These are phyloP conservation scores for Eciton burchellii DNA, from an alignment of 1,140 invertebrate species.

Conservation along the genomic window DNA sequence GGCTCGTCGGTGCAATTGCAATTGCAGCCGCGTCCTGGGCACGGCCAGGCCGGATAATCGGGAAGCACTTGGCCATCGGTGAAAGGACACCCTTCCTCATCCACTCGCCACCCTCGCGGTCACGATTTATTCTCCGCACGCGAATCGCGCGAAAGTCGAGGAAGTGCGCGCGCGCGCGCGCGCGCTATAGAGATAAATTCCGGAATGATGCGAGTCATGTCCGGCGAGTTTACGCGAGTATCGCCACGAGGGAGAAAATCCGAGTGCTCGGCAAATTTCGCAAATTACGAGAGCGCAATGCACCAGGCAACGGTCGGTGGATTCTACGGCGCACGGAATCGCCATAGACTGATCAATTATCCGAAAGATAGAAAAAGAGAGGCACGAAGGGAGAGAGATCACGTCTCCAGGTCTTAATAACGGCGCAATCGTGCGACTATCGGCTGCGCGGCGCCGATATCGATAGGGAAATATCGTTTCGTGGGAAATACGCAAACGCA, in stretches of 20 bases:
- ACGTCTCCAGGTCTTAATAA: background rate
- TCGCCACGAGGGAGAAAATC: constrained; percentile 35
- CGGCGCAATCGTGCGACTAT: background rate
- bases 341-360: constrained; percentile 41
- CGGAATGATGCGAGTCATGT: constrained; percentile 38
- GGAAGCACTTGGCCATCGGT: constrained; percentile 41
- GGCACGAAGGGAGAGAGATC: too few relatives aligned
- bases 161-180: constrained; percentile 17
- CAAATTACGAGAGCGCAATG: constrained; percentile 56
- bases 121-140: background rate
- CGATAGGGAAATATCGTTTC: too few relatives aligned
- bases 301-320: constrained; percentile 25
- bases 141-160: constrained; percentile 21
- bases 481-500: too few relatives aligned
- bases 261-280: constrained; percentile 25
- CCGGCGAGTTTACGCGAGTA: constrained; percentile 26
- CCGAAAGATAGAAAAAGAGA: background rate
- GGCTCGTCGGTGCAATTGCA: constrained; percentile 43
- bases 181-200: constrained; percentile 36
- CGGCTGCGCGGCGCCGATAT: too few relatives aligned
- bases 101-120: background rate
- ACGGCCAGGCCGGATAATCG: constrained; percentile 65
- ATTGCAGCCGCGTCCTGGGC: constrained; percentile 37
- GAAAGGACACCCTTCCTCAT: constrained; percentile 33
- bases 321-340: background rate